Percentiles rank a stretch among this genome's conserved stretches.
phyloP scores from a whole-genome alignment of 2,797 vertebrate genomes.

The Enteromius trimaculatus region DNA sequence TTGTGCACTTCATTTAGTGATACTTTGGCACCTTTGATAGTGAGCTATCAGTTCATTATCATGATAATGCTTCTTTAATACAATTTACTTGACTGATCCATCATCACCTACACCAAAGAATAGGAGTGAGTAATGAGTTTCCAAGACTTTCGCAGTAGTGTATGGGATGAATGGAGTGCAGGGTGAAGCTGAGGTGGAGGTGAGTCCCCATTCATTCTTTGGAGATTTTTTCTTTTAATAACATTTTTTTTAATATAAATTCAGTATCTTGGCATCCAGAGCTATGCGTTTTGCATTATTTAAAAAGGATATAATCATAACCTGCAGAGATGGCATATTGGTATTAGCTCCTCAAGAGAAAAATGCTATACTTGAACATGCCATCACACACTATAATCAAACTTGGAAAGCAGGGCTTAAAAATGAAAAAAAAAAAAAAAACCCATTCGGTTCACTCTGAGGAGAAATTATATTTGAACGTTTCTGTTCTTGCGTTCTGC shows the following conservation, averaged over 20 bases:
- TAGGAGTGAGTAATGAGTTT: conserved; percentile 31
- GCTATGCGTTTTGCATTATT: not conserved
- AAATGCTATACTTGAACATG: conserved; percentile 1
- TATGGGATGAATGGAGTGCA: not conserved
- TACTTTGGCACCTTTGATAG: conserved; percentile 37
- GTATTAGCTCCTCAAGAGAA: not conserved
- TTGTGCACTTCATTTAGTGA: conserved; percentile 28
- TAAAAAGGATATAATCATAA: not conserved
- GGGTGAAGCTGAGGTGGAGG: not conserved
- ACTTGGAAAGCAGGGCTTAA: not conserved
- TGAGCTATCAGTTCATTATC: conserved; percentile 33
- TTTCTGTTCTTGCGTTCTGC: too few species aligned
- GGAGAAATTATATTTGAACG: too few species aligned
- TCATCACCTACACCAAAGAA: conserved; percentile 24
- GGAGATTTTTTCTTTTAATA: not conserved
- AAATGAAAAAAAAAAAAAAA: too few species aligned
- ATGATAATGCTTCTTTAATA: conserved; percentile 43
- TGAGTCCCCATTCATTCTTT: not conserved
- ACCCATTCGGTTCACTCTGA: too few species aligned
- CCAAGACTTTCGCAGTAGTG: conserved; percentile 4
- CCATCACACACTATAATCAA: not conserved
- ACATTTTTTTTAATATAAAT: not conserved
- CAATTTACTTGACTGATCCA: conserved; percentile 26
- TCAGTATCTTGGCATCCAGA: not conserved
- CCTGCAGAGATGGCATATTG: not conserved